Conservation (phyloP, 2,797 vertebrate species). For the Falco berigora region DNA sequence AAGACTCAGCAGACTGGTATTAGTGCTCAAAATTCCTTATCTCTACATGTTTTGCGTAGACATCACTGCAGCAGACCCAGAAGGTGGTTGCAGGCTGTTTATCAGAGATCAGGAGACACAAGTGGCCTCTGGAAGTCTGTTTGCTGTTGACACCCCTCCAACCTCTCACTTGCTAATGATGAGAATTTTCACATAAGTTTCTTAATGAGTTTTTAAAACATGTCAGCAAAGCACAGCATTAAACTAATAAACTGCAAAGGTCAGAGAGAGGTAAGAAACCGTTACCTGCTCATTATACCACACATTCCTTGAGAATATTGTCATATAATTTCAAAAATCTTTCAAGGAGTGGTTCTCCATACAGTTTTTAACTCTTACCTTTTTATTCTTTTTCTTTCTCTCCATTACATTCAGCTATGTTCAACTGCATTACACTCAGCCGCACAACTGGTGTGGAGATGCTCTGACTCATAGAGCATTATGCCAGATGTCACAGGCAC, state of each 20-base stretch:
- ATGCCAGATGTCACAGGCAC: background rate
- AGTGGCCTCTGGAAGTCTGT: background rate
- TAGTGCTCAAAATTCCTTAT: background rate
- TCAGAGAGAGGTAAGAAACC: background rate
- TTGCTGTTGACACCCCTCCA: background rate
- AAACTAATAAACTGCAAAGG: background rate
- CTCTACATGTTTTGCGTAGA: rapidly evolving
- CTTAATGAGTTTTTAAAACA: background rate
- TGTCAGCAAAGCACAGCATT: background rate
- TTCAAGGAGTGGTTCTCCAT: background rate
- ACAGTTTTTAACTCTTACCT: background rate
- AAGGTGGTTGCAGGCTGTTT: background rate
- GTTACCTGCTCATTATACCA: background rate
- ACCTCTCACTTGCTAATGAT: background rate
- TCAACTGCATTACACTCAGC: background rate
- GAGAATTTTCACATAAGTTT: background rate
- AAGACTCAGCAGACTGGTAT: background rate
- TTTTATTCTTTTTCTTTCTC: background rate
- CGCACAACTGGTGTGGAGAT: background rate
- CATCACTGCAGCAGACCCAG: background rate
- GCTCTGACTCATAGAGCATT: background rate
- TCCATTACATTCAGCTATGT: background rate
- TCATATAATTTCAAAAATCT: background rate
- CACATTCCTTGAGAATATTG: background rate
- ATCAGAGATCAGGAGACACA: background rate